A percentile compares a stretch with the other conserved stretches of the same genome.
These are phyloP conservation scores for Etheostoma cragini DNA, from an alignment of 2,113 vertebrate genomes.

Conservation along the genomic window DNA sequence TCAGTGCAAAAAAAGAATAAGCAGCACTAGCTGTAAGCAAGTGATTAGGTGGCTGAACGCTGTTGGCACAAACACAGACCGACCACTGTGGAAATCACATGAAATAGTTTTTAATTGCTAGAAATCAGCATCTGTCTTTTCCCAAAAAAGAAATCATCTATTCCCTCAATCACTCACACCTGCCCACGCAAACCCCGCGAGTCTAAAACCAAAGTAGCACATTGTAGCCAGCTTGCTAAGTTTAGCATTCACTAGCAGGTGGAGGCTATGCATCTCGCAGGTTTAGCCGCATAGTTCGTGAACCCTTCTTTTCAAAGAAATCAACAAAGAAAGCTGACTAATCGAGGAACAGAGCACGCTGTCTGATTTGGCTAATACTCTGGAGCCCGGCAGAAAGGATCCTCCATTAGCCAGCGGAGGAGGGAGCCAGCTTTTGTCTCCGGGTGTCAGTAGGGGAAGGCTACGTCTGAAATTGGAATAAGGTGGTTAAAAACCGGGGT, in stretches of 20 bases:
- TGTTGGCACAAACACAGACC: constrained; percentile 28
- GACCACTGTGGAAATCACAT: constrained; percentile 28
- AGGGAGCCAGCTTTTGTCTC: constrained; percentile 76
- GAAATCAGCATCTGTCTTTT: constrained; percentile 31
- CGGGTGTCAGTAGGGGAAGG: constrained; percentile 72
- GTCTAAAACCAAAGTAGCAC: constrained; percentile 14
- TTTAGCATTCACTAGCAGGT: constrained; percentile 57
- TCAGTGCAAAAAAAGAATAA: constrained; percentile 34
- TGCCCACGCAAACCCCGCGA: constrained; percentile 35
- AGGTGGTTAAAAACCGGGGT: constrained; percentile 63
- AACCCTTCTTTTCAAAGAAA: constrained; percentile 64
- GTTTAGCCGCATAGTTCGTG: constrained; percentile 57
- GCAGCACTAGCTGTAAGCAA: constrained; percentile 33
- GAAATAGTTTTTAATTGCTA: constrained; percentile 43
- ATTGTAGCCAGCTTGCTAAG: constrained; percentile 35
- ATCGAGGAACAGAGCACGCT: constrained; percentile 55
- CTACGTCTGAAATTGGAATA: constrained; percentile 63
- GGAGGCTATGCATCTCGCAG: constrained; percentile 51
- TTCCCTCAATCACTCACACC: constrained; percentile 36
- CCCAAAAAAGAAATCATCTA: neutral
- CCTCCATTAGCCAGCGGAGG: constrained; percentile 68
- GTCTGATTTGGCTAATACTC: constrained; percentile 66
- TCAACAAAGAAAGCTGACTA: constrained; percentile 75
- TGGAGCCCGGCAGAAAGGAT: constrained; percentile 68
- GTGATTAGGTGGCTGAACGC: constrained; percentile 33